Percentiles rank a stretch among this genome's conserved stretches.
These are phyloP conservation scores for Paracentrotus lividus DNA, from an alignment of 53 echinoderm and acorn worm genomes.

Conservation along the genomic window DNA sequence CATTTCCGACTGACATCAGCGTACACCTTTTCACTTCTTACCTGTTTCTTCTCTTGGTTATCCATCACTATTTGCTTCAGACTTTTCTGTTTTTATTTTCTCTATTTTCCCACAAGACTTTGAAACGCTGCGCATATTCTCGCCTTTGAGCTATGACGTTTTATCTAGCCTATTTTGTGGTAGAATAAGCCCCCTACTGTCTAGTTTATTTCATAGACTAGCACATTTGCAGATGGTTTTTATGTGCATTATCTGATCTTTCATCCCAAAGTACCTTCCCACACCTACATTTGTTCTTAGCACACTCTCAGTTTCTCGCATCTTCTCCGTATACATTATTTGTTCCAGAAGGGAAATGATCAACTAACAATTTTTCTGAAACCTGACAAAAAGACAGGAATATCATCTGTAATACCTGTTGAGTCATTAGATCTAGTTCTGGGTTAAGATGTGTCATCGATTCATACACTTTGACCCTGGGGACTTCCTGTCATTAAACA, in stretches of 20 bases:
- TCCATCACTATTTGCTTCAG: neutral
- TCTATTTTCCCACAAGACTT: constrained; percentile 19
- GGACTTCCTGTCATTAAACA: constrained; percentile 72
- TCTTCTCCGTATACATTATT: constrained; percentile 60
- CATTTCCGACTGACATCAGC: neutral
- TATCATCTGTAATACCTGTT: constrained; percentile 58
- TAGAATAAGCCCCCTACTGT: constrained; percentile 61
- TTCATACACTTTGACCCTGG: constrained; percentile 55
- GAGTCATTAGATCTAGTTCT: constrained; percentile 34
- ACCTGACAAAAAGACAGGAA: constrained; percentile 38
- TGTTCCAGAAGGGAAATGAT: constrained; percentile 56
- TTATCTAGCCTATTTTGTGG: neutral
- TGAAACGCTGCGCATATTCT: constrained; percentile 8
- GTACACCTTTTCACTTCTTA: constrained; percentile 1
- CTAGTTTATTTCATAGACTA: constrained; percentile 71
- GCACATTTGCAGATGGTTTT: constrained; percentile 69
- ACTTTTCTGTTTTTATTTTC: neutral
- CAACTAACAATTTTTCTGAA: neutral
- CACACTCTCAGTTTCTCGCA: constrained; percentile 74
- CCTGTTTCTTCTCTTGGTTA: neutral
- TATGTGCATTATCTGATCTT: constrained; percentile 74
- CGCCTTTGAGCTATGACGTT: constrained; percentile 34
- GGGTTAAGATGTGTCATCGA: constrained; percentile 42
- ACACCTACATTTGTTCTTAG: constrained; percentile 71
- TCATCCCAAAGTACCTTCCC: constrained; percentile 77